A percentile compares a stretch with the other conserved stretches of the same genome.
These are phyloP conservation scores for Eptesicus fuscus DNA, from an alignment of 2,113 vertebrate genomes.

Conservation along the genomic window DNA sequence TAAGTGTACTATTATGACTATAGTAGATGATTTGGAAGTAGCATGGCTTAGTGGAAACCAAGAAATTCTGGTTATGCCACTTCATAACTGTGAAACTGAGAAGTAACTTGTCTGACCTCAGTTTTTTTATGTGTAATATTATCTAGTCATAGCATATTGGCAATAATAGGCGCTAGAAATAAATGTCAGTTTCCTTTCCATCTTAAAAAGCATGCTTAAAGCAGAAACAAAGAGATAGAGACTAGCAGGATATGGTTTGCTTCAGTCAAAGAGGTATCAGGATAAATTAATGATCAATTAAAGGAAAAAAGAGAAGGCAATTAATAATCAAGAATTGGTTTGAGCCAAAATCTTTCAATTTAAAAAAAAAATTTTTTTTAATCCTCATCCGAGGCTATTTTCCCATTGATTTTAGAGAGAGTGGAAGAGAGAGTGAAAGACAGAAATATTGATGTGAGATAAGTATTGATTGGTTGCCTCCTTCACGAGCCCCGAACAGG, in stretches of 20 bases:
- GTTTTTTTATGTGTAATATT: slow-evolving; percentile 4
- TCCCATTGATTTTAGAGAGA: too few species aligned
- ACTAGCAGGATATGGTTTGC: neutral
- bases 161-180: neutral
- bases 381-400: too few species aligned
- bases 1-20: neutral
- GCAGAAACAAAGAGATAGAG: neutral
- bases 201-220: neutral
- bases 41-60: neutral
- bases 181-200: neutral
- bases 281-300: neutral
- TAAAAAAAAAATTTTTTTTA: too few species aligned
- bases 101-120: neutral
- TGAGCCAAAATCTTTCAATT: neutral
- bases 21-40: neutral
- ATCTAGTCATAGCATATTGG: neutral
- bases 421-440: too few species aligned
- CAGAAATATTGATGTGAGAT: too few species aligned
- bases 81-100: neutral
- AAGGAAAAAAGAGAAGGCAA: neutral
- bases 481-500: too few species aligned
- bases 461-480: too few species aligned
- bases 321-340: slow-evolving; percentile 27
- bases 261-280: neutral
- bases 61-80: neutral